A percentile compares a stretch with the other conserved stretches of the same genome.
These are phyloP conservation scores for Lordiphosa fenestrarum DNA, from an alignment of 2,888 invertebrate species.

Conservation along the genomic window DNA sequence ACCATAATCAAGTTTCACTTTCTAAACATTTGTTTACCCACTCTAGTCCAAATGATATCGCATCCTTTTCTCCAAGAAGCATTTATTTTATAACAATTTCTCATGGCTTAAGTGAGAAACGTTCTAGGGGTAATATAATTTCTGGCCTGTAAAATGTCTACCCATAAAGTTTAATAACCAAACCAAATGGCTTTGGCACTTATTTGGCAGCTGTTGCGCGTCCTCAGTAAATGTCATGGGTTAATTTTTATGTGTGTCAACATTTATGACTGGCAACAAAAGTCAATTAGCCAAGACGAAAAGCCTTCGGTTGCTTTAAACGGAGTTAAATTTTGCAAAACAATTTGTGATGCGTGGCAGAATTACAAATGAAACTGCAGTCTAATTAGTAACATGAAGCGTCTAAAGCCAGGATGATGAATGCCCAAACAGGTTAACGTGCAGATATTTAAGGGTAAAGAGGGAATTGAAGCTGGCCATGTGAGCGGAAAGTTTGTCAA, in stretches of 20 bases:
- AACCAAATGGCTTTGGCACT: slow-evolving; percentile 26
- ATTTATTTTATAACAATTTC: slow-evolving; percentile 21
- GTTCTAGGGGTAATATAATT: slow-evolving; percentile 12
- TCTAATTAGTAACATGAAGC: slow-evolving; percentile 51
- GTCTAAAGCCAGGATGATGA: slow-evolving; percentile 37
- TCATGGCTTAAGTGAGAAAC: slow-evolving; percentile 18
- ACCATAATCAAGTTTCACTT: too few species aligned
- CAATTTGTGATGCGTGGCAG: slow-evolving; percentile 3
- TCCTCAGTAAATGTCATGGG: slow-evolving; percentile 5
- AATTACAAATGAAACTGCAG: slow-evolving; percentile 23
- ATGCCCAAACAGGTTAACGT: slow-evolving; percentile 37
- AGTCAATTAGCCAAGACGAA: slow-evolving; percentile 51
- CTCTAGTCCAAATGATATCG: too few species aligned
- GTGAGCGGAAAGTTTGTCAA: slow-evolving; percentile 23
- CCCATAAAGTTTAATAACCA: slow-evolving; percentile 49
- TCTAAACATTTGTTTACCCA: too few species aligned
- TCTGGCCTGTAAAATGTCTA: slow-evolving; percentile 34
- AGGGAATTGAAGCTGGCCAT: neutral
- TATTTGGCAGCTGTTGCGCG: slow-evolving; percentile 40
- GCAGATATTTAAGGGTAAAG: slow-evolving; percentile 8
- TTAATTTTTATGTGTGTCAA: slow-evolving; percentile 46
- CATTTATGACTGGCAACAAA: slow-evolving; percentile 58
- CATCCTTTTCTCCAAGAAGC: neutral
- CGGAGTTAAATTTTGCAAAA: neutral
- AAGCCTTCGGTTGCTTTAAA: slow-evolving; percentile 1